Evolutionary conservation across 2,797 vertebrate species (phyloP).

Genomic region (Sebastolobus altivelis): DNA sequence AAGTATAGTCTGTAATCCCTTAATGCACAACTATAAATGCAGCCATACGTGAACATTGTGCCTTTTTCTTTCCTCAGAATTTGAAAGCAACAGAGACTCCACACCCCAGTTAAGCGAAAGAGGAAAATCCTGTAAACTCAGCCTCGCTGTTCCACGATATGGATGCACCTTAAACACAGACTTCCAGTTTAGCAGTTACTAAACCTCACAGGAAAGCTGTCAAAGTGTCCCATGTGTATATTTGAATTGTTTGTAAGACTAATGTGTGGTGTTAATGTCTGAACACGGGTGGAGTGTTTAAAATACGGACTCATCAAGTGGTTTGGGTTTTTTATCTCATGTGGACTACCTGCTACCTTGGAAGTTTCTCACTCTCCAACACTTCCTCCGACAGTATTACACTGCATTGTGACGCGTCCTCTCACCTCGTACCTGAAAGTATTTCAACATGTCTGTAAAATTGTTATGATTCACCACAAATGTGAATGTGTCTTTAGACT

Average conservation of each 20-base stretch:
- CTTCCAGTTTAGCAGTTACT: slow-evolving; percentile 42
- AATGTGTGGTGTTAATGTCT: slow-evolving; percentile 23
- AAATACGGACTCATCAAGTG: slow-evolving; percentile 7
- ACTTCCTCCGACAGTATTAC: slow-evolving; percentile 23
- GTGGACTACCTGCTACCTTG: slow-evolving; percentile 27
- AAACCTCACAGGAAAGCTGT: slow-evolving; percentile 32
- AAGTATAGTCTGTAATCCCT: not conserved
- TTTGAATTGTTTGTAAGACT: slow-evolving; percentile 48
- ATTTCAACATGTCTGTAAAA: slow-evolving; percentile 51
- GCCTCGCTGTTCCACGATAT: not conserved
- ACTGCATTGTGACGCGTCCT: slow-evolving; percentile 27
- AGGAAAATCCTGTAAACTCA: not conserved
- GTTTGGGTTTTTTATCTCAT: slow-evolving; percentile 21
- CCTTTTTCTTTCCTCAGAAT: slow-evolving; percentile 56
- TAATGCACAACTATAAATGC: not conserved
- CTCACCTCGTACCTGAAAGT: slow-evolving; percentile 49
- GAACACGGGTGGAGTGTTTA: slow-evolving; percentile 13
- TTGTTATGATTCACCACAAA: slow-evolving; percentile 64
- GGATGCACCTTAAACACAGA: slow-evolving; percentile 43
- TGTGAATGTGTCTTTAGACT: slow-evolving; percentile 73
- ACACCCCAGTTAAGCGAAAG: slow-evolving; percentile 58
- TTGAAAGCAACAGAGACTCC: slow-evolving; percentile 64
- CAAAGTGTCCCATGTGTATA: slow-evolving; percentile 40
- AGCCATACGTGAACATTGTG: not conserved
- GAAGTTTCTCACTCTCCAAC: slow-evolving; percentile 23